These are phyloP conservation scores for Oceanites oceanicus DNA, from an alignment of 2,113 vertebrate genomes.

Conservation along the genomic window DNA sequence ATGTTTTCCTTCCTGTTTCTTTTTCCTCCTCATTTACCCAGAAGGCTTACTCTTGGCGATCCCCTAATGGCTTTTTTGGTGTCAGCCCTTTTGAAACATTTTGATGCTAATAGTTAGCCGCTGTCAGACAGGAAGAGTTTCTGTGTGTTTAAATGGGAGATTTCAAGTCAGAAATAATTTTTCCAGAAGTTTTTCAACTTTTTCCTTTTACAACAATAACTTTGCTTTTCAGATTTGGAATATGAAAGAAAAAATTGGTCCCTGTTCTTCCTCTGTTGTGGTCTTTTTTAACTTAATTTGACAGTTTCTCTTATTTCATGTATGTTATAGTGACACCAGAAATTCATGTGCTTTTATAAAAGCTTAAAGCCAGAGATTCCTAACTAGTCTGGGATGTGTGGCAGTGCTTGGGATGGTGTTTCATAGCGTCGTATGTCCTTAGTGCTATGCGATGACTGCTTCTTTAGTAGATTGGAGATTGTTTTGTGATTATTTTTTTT, in stretches of 20 bases:
- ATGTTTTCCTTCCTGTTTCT: background rate
- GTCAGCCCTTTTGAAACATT: background rate
- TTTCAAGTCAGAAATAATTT: background rate
- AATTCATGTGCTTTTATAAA: background rate
- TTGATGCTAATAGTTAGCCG: background rate
- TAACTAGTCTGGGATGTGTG: background rate
- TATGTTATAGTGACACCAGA: background rate
- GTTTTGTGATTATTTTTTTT: background rate
- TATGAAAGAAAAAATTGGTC: background rate
- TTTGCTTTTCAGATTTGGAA: background rate
- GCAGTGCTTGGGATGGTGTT: background rate
- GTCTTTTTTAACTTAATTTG: background rate
- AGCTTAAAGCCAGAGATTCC: background rate
- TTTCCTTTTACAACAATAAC: background rate
- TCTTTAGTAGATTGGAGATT: background rate
- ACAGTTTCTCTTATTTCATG: background rate
- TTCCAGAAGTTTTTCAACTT: background rate
- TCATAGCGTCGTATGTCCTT: background rate
- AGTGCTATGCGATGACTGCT: background rate
- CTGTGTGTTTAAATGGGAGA: background rate
- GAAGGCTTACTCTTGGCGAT: background rate
- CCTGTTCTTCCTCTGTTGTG: background rate
- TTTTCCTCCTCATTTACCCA: background rate
- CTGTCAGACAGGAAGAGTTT: background rate
- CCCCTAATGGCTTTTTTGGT: background rate